These are phyloP conservation scores for Epinotia nisella DNA, from an alignment of 2,888 invertebrate genomes.

Conservation along the genomic window DNA sequence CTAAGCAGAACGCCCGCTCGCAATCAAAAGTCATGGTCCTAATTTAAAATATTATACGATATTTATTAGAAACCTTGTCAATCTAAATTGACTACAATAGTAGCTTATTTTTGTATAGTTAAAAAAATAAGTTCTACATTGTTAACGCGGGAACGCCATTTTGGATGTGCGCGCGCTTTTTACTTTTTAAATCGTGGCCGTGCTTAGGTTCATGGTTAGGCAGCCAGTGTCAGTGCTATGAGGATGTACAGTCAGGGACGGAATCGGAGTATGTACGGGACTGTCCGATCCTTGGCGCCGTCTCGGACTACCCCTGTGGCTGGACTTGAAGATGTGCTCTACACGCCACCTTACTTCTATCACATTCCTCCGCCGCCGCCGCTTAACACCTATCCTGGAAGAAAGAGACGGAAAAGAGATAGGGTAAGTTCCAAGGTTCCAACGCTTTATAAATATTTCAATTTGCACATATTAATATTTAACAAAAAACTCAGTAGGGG, in stretches of 20 bases:
- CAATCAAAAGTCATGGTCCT: slow-evolving; percentile 60
- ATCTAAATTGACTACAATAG: slow-evolving; percentile 50
- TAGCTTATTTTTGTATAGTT: slow-evolving; percentile 73
- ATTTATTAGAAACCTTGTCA: slow-evolving; percentile 67
- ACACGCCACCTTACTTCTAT: slow-evolving; percentile 75
- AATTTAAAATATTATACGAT: slow-evolving; percentile 71
- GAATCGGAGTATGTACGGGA: slow-evolving; percentile 74
- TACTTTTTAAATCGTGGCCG: slow-evolving; percentile 53
- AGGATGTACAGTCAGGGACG: slow-evolving; percentile 73
- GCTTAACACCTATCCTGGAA: slow-evolving; percentile 78
- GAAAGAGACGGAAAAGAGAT: slow-evolving; percentile 73
- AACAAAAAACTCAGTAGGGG: too few relatives aligned
- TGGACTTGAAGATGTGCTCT: slow-evolving; percentile 70
- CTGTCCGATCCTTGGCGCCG: slow-evolving; percentile 73
- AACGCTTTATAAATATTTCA: neutral
- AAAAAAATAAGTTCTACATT: slow-evolving; percentile 72
- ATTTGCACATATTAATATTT: neutral
- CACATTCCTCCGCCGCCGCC: slow-evolving; percentile 75
- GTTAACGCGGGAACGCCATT: slow-evolving; percentile 21
- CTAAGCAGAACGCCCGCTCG: slow-evolving; percentile 60
- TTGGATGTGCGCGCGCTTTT: slow-evolving; percentile 53
- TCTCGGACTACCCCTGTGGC: slow-evolving; percentile 66
- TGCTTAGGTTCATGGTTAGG: slow-evolving; percentile 44
- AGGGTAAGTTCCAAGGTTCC: slow-evolving; percentile 59
- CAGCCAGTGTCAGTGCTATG: slow-evolving; percentile 60